These are phyloP conservation scores for Microctenopoma stevenorrisi DNA, from an alignment of 2,797 vertebrate genomes.

Conservation along the genomic window DNA sequence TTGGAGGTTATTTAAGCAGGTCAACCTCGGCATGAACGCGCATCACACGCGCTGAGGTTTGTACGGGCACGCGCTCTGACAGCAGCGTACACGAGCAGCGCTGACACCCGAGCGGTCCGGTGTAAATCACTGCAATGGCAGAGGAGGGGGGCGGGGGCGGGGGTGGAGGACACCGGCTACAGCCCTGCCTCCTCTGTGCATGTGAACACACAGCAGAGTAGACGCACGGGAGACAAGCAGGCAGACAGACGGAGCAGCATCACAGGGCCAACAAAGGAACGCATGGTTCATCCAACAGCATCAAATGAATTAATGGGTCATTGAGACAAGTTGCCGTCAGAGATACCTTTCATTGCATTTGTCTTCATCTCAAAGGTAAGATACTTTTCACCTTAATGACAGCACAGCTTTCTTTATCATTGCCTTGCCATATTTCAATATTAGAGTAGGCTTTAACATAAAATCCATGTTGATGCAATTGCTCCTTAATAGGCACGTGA, in stretches of 20 bases:
- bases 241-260: slow-evolving; percentile 31
- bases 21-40: slow-evolving; percentile 26
- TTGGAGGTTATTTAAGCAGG: not conserved
- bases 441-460: not conserved
- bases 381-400: slow-evolving; percentile 11
- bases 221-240: slow-evolving; percentile 52
- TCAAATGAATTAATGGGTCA: slow-evolving; percentile 55
- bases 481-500: not conserved
- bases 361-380: slow-evolving; percentile 68
- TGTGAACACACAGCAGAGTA: slow-evolving; percentile 55
- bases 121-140: slow-evolving; percentile 75
- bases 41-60: not conserved
- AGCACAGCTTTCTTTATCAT: not conserved
- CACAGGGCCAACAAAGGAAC: slow-evolving; percentile 73
- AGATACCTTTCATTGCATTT: slow-evolving; percentile 43
- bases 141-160: slow-evolving; percentile 30
- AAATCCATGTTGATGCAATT: not conserved
- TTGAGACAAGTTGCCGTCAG: slow-evolving; percentile 11
- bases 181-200: slow-evolving; percentile 73
- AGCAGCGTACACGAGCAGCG: too few relatives aligned
- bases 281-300: slow-evolving; percentile 50
- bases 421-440: not conserved
- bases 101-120: slow-evolving; percentile 35
- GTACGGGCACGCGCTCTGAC: slow-evolving; percentile 14
- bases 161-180: slow-evolving; percentile 69